These are phyloP conservation scores for Struthio camelus DNA, from an alignment of 2,113 vertebrate genomes.

Conservation along the genomic window DNA sequence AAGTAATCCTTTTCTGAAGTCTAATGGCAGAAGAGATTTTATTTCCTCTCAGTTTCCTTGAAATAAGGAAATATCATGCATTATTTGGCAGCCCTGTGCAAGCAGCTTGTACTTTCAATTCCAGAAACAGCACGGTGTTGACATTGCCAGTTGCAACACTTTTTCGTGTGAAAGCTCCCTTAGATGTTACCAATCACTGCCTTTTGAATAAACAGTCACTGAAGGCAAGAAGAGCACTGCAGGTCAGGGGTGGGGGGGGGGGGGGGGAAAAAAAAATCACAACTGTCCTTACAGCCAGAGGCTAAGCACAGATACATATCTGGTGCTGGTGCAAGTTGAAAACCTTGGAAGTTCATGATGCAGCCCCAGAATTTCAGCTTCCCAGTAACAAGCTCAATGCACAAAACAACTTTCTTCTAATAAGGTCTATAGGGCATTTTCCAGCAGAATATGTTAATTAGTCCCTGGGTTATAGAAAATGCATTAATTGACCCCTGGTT, in stretches of 20 bases:
- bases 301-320: background rate
- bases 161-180: conserved; percentile 32
- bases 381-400: background rate
- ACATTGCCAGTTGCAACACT: conserved; percentile 38
- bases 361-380: background rate
- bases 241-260: too few species aligned
- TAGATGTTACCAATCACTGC: background rate
- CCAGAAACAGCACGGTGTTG: conserved; percentile 1
- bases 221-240: background rate
- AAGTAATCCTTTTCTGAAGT: background rate
- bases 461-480: background rate
- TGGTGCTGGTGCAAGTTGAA: background rate
- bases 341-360: background rate
- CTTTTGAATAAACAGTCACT: background rate
- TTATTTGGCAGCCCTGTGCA: background rate
- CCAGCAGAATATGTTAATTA: background rate
- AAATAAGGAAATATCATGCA: background rate
- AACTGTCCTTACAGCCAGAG: background rate
- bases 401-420: background rate
- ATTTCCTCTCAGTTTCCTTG: background rate
- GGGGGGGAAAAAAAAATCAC: background rate
- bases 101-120: conserved; percentile 27
- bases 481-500: rapidly evolving
- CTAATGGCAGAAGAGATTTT: background rate
- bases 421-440: rapidly evolving